phyloP scores from a whole-genome alignment of 2,888 invertebrate genomes.

The Drosophila testacea region DNA sequence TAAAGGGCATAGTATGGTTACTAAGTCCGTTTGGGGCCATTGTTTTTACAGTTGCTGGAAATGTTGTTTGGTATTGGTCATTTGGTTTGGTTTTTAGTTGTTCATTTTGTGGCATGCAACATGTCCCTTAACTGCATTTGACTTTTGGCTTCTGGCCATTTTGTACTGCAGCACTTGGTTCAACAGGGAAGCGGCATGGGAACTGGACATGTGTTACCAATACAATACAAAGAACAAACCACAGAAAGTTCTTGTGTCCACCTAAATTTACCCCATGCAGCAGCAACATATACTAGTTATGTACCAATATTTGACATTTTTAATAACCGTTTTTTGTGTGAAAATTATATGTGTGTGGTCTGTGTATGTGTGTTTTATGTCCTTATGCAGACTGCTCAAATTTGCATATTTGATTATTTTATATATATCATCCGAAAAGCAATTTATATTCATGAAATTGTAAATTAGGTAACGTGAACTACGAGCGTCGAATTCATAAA shows the following conservation, averaged over 20 bases:
- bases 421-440: slow-evolving; percentile 68
- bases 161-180: slow-evolving; percentile 37
- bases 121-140: slow-evolving; percentile 58
- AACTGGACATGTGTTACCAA: slow-evolving; percentile 31
- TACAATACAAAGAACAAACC: slow-evolving; percentile 20
- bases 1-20: slow-evolving; percentile 20
- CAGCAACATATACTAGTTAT: not conserved
- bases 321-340: slow-evolving; percentile 56
- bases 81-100: slow-evolving; percentile 36
- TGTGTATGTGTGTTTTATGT: slow-evolving; percentile 10
- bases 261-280: not conserved
- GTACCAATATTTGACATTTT: slow-evolving; percentile 49
- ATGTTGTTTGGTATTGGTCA: slow-evolving; percentile 41
- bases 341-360: slow-evolving; percentile 30
- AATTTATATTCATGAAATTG: slow-evolving; percentile 78
- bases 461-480: slow-evolving; percentile 59
- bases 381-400: slow-evolving; percentile 30
- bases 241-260: slow-evolving; percentile 8
- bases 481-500: slow-evolving; percentile 43
- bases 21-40: slow-evolving; percentile 20
- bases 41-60: slow-evolving; percentile 22
- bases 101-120: slow-evolving; percentile 46
- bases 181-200: not conserved
- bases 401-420: slow-evolving; percentile 79
- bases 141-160: slow-evolving; percentile 48